Conservation (phyloP, 2,888 invertebrate genomes). For the Pollenia amentaria region DNA sequence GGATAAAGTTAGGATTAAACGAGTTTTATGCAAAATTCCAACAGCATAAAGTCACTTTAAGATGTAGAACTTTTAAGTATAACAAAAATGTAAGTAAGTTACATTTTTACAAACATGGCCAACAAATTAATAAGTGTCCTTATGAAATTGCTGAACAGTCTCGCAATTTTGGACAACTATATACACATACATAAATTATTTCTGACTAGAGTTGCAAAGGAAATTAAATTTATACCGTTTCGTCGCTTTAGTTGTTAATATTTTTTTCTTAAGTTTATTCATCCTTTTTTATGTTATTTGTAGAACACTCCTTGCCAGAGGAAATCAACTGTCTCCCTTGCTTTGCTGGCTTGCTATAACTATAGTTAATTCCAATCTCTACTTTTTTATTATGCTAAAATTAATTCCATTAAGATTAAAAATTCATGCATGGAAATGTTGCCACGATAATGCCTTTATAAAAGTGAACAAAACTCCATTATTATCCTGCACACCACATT, state of each 20-base stretch:
- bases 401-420: slow-evolving; percentile 69
- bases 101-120: too few relatives aligned
- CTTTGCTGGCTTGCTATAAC: neutral
- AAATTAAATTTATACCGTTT: slow-evolving; percentile 63
- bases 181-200: slow-evolving; percentile 56
- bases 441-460: slow-evolving; percentile 10
- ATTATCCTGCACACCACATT: slow-evolving; percentile 6
- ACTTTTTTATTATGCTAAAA: slow-evolving; percentile 44
- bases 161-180: neutral
- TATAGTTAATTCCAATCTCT: slow-evolving; percentile 38
- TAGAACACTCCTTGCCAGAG: neutral
- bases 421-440: slow-evolving; percentile 47
- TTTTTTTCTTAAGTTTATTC: neutral
- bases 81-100: too few relatives aligned
- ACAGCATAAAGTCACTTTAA: too few relatives aligned
- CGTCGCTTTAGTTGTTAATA: slow-evolving; percentile 2
- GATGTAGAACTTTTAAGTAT: too few relatives aligned
- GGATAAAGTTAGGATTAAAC: too few relatives aligned
- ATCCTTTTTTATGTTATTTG: neutral
- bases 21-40: too few relatives aligned
- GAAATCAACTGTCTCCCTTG: neutral
- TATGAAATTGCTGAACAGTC: neutral
- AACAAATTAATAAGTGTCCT: neutral
- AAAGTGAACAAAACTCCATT: slow-evolving; percentile 15
- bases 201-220: slow-evolving; percentile 33